Evolutionary conservation across 2,888 invertebrate species (phyloP).

Genomic region (Ypsolopha sequella): DNA sequence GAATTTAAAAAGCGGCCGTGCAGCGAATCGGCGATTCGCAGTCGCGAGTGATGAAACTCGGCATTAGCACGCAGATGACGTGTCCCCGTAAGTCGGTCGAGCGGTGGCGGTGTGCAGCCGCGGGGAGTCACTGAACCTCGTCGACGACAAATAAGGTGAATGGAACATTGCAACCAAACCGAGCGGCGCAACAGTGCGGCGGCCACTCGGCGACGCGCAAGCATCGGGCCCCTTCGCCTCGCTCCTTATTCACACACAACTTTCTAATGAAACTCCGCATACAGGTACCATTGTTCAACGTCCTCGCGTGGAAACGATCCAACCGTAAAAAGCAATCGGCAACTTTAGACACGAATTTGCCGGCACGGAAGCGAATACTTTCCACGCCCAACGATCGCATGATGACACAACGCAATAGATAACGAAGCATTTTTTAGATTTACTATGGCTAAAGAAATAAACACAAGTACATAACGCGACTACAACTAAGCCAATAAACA

Average conservation of each 20-base stretch:
- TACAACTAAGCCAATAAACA: constrained; percentile 1
- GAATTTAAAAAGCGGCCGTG: constrained; percentile 47
- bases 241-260: constrained; percentile 46
- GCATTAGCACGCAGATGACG: constrained; percentile 60
- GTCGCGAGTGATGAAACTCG: constrained; percentile 49
- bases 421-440: not conserved
- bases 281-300: not conserved
- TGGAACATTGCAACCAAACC: constrained; percentile 63
- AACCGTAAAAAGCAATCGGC: not conserved
- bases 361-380: too few species aligned
- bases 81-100: constrained; percentile 40
- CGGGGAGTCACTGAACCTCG: constrained; percentile 64
- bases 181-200: constrained; percentile 29
- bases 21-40: constrained; percentile 22
- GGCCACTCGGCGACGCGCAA: constrained; percentile 20
- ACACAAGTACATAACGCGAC: not conserved
- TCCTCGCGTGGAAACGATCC: not conserved
- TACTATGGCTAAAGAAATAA: too few species aligned
- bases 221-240: constrained; percentile 22
- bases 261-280: constrained; percentile 50
- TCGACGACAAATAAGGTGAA: constrained; percentile 61
- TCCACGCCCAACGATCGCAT: too few species aligned
- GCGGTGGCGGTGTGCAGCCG: constrained; percentile 8
- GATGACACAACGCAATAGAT: not conserved
- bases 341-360: too few species aligned